Evolutionary conservation across 2,113 vertebrate genomes (phyloP), one percentile per base, ranked within the genome.

Genomic region (Meriones unguiculatus): DNA sequence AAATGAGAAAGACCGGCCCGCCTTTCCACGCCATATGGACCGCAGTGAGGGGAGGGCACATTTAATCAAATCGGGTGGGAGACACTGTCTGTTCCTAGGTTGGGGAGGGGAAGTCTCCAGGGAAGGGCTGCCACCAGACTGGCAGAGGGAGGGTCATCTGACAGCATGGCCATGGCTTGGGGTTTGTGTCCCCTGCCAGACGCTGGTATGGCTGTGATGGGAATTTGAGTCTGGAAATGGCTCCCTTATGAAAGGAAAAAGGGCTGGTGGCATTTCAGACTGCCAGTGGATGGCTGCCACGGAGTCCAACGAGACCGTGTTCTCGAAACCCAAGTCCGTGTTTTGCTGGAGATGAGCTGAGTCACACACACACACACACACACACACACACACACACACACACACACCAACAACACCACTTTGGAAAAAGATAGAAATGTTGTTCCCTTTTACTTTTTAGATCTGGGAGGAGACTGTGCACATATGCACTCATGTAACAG

Each of bases 51-150:
- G 93, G 96, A 90, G 96, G 98, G 92, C 86, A 81, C 52, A 18
- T 98, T 97, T 97, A 98, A 98, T 98, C 98, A 97, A 93, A 97
- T 97, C 93, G 96, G 72, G 97, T 98, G 97, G 97, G 98, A 98
- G 97, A 95, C 35, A 8, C 10, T 88, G 84, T 97, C 76, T 4
- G 14, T 22, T 13, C 92, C 75, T 92, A 94, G 93, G 93, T 89
- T 96, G 82, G 75, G 32, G 72, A 91, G 96, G 85, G 64, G 92
- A 91, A 94, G 88, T 89, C 57, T 65, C 96, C 50, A 25, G 69
- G 93, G 98, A 38, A 62, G 92, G 96, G 94, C 87, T 77, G 89
- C 88, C 65, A 89, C 41, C 95, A 86, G 94, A 93, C 90, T 8
- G 85, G 14, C 6, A 87, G 93, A 69, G 95, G 95, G 93, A 93